A percentile compares a stretch with the other conserved stretches of the same genome.
Evolutionary conservation across 30 jellyfish, hydroid and myxozoan species (phyloP).

Genomic region (Chrysaora quinquecirrha): DNA sequence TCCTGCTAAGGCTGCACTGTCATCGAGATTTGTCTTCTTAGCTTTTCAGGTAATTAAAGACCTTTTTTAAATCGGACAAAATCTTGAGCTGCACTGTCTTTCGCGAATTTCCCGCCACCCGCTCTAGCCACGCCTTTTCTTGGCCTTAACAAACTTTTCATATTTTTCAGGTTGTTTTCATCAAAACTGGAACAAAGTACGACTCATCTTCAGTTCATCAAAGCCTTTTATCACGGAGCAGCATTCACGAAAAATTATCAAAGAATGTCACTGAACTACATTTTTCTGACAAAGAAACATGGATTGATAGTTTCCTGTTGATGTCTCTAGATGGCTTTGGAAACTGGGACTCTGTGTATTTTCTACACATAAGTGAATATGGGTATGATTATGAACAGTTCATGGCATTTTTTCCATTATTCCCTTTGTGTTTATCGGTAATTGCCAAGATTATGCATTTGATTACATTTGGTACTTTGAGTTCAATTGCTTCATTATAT

Average conservation of each 20-base stretch:
- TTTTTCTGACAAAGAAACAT: neutral
- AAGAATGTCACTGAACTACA: neutral
- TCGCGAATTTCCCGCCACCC: neutral
- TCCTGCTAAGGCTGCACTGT: neutral
- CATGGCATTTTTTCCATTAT: constrained; percentile 88
- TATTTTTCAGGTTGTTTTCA: constrained; percentile 25
- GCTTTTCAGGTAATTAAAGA: neutral
- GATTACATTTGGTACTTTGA: neutral
- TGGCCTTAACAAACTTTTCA: neutral
- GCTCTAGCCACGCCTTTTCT: neutral
- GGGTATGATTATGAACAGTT: constrained; percentile 95
- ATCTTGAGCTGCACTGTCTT: neutral
- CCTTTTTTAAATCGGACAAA: neutral
- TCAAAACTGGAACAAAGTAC: constrained; percentile 3
- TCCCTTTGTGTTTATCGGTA: constrained; percentile 39
- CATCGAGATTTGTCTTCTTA: neutral
- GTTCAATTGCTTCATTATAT: constrained; percentile 4
- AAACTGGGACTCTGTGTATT: constrained; percentile 95
- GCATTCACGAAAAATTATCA: neutral
- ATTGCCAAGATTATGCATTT: constrained; percentile 20
- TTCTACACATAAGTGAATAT: constrained; percentile 50
- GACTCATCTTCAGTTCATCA: constrained; percentile 57
- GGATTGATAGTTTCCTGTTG: neutral
- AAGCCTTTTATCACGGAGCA: constrained; percentile 3
- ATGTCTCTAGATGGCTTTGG: constrained; percentile 50